Evolutionary conservation across 2,888 invertebrate genomes (phyloP).

Genomic region (Malacosoma neustria): DNA sequence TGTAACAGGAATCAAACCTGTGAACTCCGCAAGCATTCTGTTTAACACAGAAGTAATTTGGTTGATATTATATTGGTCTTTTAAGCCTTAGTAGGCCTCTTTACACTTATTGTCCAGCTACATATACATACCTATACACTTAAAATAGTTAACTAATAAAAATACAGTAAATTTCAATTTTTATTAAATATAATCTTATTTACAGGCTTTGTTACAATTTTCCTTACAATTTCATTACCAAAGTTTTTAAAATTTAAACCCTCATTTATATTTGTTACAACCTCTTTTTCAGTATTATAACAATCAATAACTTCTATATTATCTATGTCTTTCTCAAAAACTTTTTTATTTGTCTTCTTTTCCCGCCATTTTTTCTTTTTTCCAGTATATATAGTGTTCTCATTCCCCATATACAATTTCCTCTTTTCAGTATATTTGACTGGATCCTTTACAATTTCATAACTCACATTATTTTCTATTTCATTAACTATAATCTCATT

Average conservation of each 20-base stretch:
- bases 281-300: slow-evolving; percentile 35
- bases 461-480: not conserved
- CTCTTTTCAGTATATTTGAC: not conserved
- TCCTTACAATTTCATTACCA: slow-evolving; percentile 43
- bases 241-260: slow-evolving; percentile 48
- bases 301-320: slow-evolving; percentile 42
- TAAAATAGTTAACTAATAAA: not conserved
- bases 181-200: slow-evolving; percentile 53
- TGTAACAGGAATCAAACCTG: too few species aligned
- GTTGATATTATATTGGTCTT: too few species aligned
- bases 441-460: not conserved
- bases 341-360: not conserved
- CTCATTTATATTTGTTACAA: slow-evolving; percentile 50
- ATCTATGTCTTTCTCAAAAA: slow-evolving; percentile 1
- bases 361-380: not conserved
- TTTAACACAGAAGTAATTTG: too few species aligned
- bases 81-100: too few species aligned
- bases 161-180: slow-evolving; percentile 23
- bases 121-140: too few species aligned
- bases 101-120: too few species aligned
- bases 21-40: too few species aligned
- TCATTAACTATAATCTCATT: slow-evolving; percentile 3
- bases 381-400: not conserved
- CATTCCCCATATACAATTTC: not conserved
- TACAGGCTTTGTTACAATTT: slow-evolving; percentile 36